Percentiles rank a stretch among this genome's conserved stretches.
Evolutionary conservation across 2,797 vertebrate genomes (phyloP).

Genomic region (Amazona ochrocephala): DNA sequence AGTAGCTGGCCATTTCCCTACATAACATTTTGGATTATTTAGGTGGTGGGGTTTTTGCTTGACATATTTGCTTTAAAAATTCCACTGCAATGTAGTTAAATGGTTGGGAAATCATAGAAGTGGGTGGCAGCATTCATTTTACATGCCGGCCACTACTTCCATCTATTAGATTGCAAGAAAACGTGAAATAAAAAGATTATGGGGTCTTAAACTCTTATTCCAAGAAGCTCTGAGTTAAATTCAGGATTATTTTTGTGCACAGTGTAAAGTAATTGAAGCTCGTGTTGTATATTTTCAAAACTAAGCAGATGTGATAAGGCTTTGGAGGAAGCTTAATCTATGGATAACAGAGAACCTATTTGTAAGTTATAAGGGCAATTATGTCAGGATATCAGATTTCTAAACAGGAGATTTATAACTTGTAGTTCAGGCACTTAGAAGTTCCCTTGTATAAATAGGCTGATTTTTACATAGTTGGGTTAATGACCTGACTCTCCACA

Average conservation of each 20-base stretch:
- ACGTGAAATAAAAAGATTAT: slow-evolving; percentile 54
- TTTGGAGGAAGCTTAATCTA: slow-evolving; percentile 74
- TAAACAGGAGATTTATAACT: slow-evolving; percentile 69
- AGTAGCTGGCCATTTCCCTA: slow-evolving; percentile 68
- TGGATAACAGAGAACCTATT: slow-evolving; percentile 71
- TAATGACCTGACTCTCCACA: slow-evolving; percentile 54
- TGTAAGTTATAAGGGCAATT: slow-evolving; percentile 70
- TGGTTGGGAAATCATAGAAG: not conserved
- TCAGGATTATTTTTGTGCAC: slow-evolving; percentile 63
- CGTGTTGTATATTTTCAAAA: slow-evolving; percentile 65
- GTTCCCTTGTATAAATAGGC: slow-evolving; percentile 60
- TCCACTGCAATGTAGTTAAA: not conserved
- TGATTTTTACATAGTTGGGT: slow-evolving; percentile 48
- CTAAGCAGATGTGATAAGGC: slow-evolving; percentile 63
- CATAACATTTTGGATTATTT: slow-evolving; percentile 66
- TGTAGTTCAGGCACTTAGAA: slow-evolving; percentile 46
- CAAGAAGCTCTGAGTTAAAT: slow-evolving; percentile 46
- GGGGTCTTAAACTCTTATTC: slow-evolving; percentile 40
- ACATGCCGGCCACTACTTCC: not conserved
- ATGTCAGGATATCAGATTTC: slow-evolving; percentile 70
- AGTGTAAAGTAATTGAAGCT: slow-evolving; percentile 65
- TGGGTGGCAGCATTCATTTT: slow-evolving; percentile 48
- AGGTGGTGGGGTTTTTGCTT: slow-evolving; percentile 56
- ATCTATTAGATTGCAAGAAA: slow-evolving; percentile 47
- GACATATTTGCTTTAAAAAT: slow-evolving; percentile 48